A percentile compares a stretch with the other conserved stretches of the same genome.
These are phyloP conservation scores for Typhlomys cinereus DNA, from an alignment of 2,113 vertebrate species.

Conservation along the genomic window DNA sequence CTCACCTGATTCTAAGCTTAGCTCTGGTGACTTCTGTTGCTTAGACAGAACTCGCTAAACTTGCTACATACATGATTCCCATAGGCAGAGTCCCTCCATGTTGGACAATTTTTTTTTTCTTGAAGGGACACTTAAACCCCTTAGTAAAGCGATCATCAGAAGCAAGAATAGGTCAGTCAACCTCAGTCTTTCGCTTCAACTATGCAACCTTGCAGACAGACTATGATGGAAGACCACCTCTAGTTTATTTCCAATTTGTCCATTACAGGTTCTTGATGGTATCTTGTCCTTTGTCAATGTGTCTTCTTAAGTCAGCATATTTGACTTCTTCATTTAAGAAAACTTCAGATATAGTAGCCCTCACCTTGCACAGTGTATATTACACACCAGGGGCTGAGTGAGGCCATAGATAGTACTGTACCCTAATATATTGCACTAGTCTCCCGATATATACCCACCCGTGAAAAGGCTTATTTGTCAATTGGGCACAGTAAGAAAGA, in stretches of 20 bases:
- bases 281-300: neutral
- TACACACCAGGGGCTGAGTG: neutral
- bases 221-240: neutral
- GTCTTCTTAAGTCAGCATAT: neutral
- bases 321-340: neutral
- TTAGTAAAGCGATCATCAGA: neutral
- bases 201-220: too few species aligned
- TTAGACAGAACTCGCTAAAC: neutral
- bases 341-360: neutral
- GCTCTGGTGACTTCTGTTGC: neutral
- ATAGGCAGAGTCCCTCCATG: too few species aligned
- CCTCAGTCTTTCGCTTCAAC: neutral
- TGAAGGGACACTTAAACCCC: neutral
- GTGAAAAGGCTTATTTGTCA: neutral
- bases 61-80: neutral
- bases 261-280: neutral
- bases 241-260: neutral
- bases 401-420: neutral
- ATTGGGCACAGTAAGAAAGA: neutral
- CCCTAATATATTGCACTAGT: neutral
- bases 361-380: too few species aligned
- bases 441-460: neutral
- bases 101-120: neutral
- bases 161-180: neutral
- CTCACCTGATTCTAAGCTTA: neutral